A percentile compares a stretch with the other conserved stretches of the same genome.
These are phyloP conservation scores for Pogonocichla stellata DNA, from an alignment of 2,113 vertebrate genomes.

Conservation along the genomic window DNA sequence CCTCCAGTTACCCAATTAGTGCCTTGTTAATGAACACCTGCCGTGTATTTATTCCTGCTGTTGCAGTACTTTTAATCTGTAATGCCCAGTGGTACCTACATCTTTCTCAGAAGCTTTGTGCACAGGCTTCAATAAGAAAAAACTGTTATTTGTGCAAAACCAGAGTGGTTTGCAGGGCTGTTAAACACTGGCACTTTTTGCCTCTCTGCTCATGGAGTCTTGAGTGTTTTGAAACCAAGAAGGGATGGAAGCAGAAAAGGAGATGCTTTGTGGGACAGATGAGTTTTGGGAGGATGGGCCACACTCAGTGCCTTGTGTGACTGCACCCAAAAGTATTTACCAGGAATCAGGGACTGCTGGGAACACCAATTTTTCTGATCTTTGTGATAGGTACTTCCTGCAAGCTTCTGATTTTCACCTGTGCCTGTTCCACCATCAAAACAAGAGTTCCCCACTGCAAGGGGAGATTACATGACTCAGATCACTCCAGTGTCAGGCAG, in stretches of 20 bases:
- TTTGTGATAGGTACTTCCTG: not conserved
- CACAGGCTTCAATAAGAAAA: not conserved
- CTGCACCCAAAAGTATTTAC: not conserved
- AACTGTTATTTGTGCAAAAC: not conserved
- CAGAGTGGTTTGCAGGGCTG: not conserved
- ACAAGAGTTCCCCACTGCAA: not conserved
- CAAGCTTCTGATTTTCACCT: not conserved
- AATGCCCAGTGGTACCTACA: not conserved
- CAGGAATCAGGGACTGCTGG: not conserved
- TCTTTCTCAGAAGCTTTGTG: not conserved
- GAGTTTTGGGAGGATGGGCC: not conserved
- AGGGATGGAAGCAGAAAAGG: not conserved
- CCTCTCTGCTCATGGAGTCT: not conserved
- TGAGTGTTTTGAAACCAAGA: not conserved
- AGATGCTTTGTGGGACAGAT: not conserved
- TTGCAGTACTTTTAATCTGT: not conserved
- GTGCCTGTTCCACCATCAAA: not conserved
- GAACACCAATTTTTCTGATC: not conserved
- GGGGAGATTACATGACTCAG: not conserved
- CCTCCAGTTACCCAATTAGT: conserved; percentile 54
- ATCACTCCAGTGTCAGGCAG: not conserved
- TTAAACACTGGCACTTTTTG: not conserved
- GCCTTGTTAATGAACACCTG: conserved; percentile 36
- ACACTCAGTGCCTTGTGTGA: not conserved
- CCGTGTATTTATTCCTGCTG: conserved; percentile 21